Percentiles rank a stretch among this genome's conserved stretches.
Conservation (phyloP, 2,797 vertebrate genomes). For the Enteromius anoplus region DNA sequence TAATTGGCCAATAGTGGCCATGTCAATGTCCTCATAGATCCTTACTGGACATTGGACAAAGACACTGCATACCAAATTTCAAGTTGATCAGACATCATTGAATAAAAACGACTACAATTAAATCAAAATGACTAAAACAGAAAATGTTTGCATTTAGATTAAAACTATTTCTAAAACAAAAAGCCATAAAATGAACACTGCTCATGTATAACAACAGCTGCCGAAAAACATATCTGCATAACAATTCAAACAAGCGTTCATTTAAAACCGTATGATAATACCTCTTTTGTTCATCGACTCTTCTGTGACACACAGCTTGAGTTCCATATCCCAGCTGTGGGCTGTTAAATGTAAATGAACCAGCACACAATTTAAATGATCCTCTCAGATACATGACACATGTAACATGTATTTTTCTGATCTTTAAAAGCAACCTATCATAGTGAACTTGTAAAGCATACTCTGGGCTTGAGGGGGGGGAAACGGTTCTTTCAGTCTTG, state of each 20-base stretch:
- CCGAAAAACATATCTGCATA: not conserved
- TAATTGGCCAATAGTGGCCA: too few species aligned
- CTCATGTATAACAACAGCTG: not conserved
- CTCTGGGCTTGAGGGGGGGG: not conserved
- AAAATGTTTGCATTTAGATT: not conserved
- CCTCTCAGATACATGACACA: conserved; percentile 5
- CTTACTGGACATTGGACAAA: too few species aligned
- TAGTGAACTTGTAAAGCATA: conserved; percentile 22
- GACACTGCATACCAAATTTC: too few species aligned
- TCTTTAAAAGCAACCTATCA: conserved; percentile 5
- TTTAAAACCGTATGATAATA: conserved; percentile 13
- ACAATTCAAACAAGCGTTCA: conserved; percentile 10
- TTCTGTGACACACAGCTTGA: conserved; percentile 23
- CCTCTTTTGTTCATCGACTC: conserved; percentile 10
- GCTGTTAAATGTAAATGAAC: conserved; percentile 37
- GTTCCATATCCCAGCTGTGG: conserved; percentile 12
- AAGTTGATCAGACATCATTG: too few species aligned
- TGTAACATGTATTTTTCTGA: conserved; percentile 37
- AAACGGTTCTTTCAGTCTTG: not conserved
- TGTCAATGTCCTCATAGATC: too few species aligned
- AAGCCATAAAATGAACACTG: not conserved
- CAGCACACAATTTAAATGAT: conserved; percentile 21
- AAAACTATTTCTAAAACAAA: not conserved
- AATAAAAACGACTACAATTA: not conserved
- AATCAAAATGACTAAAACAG: too few species aligned